Percentiles rank a stretch among this genome's conserved stretches.
Evolutionary conservation across 2,797 vertebrate species (phyloP).

Genomic region (Etheostoma nigrum): DNA sequence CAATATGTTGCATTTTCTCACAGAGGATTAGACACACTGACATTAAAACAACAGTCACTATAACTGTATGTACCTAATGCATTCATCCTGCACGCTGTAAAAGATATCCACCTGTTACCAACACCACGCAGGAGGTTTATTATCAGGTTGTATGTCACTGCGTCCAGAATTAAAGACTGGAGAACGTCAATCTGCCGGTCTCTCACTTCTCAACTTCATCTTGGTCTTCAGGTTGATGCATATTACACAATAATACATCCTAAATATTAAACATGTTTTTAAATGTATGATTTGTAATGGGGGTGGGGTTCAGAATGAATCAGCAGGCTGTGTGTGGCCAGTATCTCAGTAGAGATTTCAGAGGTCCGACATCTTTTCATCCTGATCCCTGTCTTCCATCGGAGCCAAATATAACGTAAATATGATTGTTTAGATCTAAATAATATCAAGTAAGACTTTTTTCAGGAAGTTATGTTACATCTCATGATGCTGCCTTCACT

Average conservation of each 20-base stretch:
- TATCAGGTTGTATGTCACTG: background rate
- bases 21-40: background rate
- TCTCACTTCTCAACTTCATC: no score
- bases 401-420: background rate
- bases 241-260: background rate
- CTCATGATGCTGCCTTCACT: background rate
- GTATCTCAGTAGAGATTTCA: background rate
- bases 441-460: background rate
- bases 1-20: constrained; percentile 11
- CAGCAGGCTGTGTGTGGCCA: background rate
- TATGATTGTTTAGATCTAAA: background rate
- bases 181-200: background rate
- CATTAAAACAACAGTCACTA: background rate
- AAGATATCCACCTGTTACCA: background rate
- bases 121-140: background rate
- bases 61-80: background rate
- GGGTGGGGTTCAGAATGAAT: background rate
- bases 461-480: background rate
- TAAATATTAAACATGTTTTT: constrained; percentile 2
- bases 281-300: background rate
- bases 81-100: background rate
- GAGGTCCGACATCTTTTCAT: background rate
- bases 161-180: background rate
- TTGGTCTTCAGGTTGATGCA: background rate
- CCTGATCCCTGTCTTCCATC: background rate